A percentile compares a stretch with the other conserved stretches of the same genome.
Evolutionary conservation across 2,888 invertebrate species (phyloP).

Genomic region (Poecilus cupreus): DNA sequence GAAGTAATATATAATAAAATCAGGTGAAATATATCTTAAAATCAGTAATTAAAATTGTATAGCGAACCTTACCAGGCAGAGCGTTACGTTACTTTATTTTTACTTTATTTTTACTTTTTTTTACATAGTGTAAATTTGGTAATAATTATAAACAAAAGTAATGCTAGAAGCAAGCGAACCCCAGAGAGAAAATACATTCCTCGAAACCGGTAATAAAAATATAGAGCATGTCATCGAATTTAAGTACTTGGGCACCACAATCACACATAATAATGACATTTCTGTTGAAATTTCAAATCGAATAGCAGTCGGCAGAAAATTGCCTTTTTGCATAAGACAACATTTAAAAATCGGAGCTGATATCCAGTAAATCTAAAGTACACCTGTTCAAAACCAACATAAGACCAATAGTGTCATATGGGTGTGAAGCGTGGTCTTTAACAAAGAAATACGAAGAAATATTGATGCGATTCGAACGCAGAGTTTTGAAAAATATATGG

Average conservation of each 20-base stretch:
- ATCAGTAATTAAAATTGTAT: no score
- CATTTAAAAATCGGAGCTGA: neutral
- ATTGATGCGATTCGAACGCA: neutral
- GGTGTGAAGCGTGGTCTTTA: neutral
- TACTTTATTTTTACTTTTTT: no score
- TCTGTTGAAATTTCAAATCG: neutral
- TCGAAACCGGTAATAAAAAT: neutral
- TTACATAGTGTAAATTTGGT: no score
- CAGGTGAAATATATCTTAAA: no score
- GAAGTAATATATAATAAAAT: no score
- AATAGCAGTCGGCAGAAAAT: neutral
- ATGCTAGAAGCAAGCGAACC: no score
- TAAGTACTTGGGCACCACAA: neutral
- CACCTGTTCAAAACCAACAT: neutral
- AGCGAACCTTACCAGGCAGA: no score
- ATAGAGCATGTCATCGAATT: neutral
- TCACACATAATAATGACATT: neutral
- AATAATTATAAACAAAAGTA: no score
- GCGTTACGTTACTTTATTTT: no score
- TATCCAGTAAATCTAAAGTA: neutral
- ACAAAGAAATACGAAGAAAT: neutral
- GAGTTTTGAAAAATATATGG: constrained; percentile 24
- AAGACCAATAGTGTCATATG: neutral
- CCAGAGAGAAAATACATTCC: no score
- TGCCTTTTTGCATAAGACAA: neutral